phyloP scores from a whole-genome alignment of 2,797 vertebrate species.

The Chloroceryle amazona region DNA sequence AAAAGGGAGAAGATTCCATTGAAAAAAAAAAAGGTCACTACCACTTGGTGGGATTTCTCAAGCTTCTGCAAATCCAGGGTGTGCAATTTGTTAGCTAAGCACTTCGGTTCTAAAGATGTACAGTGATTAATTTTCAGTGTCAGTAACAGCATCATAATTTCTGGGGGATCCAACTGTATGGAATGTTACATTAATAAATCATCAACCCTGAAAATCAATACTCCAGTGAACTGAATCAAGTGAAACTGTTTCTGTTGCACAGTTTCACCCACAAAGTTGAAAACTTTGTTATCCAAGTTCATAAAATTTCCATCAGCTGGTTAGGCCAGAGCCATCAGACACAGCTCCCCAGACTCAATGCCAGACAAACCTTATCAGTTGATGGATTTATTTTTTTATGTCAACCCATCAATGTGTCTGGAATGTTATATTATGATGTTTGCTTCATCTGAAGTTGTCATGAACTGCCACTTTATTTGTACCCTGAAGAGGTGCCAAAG shows the following conservation, averaged over 20 bases:
- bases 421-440: not conserved
- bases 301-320: constrained; percentile 56
- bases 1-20: not conserved
- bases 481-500: not conserved
- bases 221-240: constrained; percentile 53
- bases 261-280: constrained; percentile 21
- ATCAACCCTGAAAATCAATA: constrained; percentile 61
- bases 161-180: constrained; percentile 8
- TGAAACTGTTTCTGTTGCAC: constrained; percentile 41
- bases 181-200: constrained; percentile 70
- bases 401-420: not conserved
- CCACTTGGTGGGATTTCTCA: not conserved
- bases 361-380: constrained; percentile 11
- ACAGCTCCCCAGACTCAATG: constrained; percentile 10
- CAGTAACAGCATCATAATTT: constrained; percentile 65
- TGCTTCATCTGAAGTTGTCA: not conserved
- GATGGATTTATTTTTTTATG: not conserved
- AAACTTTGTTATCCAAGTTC: constrained; percentile 43
- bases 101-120: constrained; percentile 17
- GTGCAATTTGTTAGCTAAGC: constrained; percentile 19
- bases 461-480: not conserved
- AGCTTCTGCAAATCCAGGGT: not conserved
- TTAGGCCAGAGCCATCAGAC: constrained; percentile 6
- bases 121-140: constrained; percentile 64
- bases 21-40: not conserved